phyloP scores from a whole-genome alignment of 2,888 invertebrate species.

The Tridacna gigas region DNA sequence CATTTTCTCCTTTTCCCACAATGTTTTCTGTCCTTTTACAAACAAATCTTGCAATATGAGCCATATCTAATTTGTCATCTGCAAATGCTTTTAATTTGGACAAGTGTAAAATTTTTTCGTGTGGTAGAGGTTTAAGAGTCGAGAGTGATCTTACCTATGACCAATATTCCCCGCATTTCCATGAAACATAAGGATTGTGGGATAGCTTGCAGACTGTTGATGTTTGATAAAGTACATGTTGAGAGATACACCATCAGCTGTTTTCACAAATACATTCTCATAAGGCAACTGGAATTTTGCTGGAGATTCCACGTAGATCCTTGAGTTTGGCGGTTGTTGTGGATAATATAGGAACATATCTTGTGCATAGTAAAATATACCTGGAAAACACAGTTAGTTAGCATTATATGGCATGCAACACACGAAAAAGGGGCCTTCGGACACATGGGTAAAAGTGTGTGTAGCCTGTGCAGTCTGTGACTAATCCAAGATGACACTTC shows the following conservation, averaged over 20 bases:
- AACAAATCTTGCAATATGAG: too few relatives aligned
- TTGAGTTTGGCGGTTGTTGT: constrained; percentile 94
- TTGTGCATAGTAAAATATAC: constrained; percentile 91
- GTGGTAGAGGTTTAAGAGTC: not conserved
- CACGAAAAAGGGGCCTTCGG: too few relatives aligned
- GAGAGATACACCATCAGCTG: constrained; percentile 83
- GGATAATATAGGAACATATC: constrained; percentile 93
- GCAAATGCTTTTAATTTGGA: not conserved
- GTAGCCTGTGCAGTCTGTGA: too few relatives aligned
- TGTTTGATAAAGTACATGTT: constrained; percentile 85
- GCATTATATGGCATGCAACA: too few relatives aligned
- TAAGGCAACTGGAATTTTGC: constrained; percentile 92
- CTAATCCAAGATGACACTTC: too few relatives aligned
- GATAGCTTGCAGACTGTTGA: constrained; percentile 81
- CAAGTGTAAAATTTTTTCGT: not conserved
- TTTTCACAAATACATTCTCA: constrained; percentile 91
- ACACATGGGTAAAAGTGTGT: too few relatives aligned
- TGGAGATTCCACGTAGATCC: constrained; percentile 94
- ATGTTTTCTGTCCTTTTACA: not conserved
- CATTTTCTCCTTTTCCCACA: not conserved
- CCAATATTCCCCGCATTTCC: constrained; percentile 99
- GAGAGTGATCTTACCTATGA: constrained; percentile 86
- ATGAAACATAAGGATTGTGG: constrained; percentile 96
- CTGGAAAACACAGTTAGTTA: constrained; percentile 58
- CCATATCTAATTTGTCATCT: too few relatives aligned